These are phyloP conservation scores for Sinotaia quadrata DNA, from an alignment of 2,888 invertebrate genomes.

Conservation along the genomic window DNA sequence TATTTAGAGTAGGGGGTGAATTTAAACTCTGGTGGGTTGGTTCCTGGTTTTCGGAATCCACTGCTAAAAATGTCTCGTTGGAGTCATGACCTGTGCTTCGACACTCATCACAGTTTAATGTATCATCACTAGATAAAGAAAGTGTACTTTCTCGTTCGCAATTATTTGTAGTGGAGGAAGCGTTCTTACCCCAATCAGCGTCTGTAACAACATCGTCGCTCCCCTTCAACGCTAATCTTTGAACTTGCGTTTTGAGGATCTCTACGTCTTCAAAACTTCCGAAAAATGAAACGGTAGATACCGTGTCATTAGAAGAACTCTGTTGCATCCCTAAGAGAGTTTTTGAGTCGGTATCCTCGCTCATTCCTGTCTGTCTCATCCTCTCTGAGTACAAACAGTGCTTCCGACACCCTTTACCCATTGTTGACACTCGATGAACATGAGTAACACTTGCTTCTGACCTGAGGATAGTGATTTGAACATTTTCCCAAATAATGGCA, in stretches of 20 bases:
- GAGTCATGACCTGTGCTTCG: constrained; percentile 11
- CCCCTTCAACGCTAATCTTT: constrained; percentile 2
- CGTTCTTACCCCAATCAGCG: background rate
- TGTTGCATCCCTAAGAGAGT: constrained; percentile 26
- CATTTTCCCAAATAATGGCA: constrained; percentile 24
- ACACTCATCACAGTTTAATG: constrained; percentile 29
- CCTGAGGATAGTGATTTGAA: background rate
- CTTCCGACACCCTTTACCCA: constrained; percentile 22
- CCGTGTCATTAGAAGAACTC: constrained; percentile 9
- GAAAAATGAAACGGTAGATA: constrained; percentile 19
- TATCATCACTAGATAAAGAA: constrained; percentile 35
- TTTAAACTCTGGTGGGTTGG: background rate
- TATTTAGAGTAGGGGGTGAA: background rate
- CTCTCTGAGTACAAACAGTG: constrained; percentile 24
- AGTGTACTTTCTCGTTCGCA: constrained; percentile 19
- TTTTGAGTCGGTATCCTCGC: constrained; percentile 34
- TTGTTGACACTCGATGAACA: constrained; percentile 33
- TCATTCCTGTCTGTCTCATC: constrained; percentile 45
- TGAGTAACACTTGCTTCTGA: constrained; percentile 9
- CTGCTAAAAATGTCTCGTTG: constrained; percentile 8
- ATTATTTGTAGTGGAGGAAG: constrained; percentile 13
- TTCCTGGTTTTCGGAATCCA: background rate
- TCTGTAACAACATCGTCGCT: constrained; percentile 5
- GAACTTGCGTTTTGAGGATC: constrained; percentile 45
- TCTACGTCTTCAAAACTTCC: constrained; percentile 49